A percentile compares a stretch with the other conserved stretches of the same genome.
Conservation (phyloP, 2,113 vertebrate species). For the Galeopterus variegatus region DNA sequence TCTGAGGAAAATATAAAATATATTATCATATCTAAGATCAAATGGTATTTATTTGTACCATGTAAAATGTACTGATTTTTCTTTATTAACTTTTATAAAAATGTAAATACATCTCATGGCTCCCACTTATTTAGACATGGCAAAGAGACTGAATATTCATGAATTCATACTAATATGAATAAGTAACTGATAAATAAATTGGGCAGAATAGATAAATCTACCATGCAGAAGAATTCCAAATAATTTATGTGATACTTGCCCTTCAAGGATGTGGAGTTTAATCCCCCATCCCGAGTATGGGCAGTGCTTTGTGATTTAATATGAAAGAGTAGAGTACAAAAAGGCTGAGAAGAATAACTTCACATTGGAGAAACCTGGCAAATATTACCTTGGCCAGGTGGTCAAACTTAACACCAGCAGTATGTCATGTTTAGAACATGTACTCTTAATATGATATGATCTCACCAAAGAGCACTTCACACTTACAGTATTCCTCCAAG, state of each 20-base stretch:
- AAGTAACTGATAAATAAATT: neutral
- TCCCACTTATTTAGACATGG: conserved; percentile 17
- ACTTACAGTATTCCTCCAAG: neutral
- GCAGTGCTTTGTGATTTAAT: conserved; percentile 35
- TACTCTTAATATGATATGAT: neutral
- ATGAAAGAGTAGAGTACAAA: neutral
- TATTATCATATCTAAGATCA: neutral
- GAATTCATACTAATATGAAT: conserved; percentile 17
- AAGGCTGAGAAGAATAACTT: neutral
- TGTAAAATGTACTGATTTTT: conserved; percentile 26
- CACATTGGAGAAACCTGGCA: neutral
- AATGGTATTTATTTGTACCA: neutral
- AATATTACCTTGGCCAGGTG: neutral
- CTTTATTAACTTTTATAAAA: conserved; percentile 58
- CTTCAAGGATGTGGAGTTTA: neutral
- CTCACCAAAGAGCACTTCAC: neutral
- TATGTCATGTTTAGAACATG: neutral
- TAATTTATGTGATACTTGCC: conserved; percentile 7
- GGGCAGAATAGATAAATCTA: neutral
- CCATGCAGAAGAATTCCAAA: neutral
- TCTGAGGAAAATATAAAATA: conserved; percentile 39
- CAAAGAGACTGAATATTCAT: neutral
- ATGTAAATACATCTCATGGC: conserved; percentile 38
- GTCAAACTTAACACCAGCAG: neutral
- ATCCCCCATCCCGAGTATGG: neutral